Evolutionary conservation across 2,888 invertebrate species (phyloP).

Genomic region (Melangyna quadrimaculata): DNA sequence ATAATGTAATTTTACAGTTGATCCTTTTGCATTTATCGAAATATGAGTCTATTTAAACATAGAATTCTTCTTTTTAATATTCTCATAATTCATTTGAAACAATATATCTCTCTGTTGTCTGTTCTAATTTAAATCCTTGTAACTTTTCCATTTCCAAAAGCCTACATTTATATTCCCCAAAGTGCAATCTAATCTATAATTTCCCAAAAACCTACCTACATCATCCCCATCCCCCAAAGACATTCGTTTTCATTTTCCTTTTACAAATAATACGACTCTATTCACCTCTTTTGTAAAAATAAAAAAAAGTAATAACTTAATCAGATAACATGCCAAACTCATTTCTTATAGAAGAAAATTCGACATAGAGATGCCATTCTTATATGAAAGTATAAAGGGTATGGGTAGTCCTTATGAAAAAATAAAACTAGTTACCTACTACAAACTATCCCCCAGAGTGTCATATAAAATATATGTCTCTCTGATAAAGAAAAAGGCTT

Average conservation of each 20-base stretch:
- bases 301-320: conserved; percentile 18
- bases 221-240: conserved; percentile 10
- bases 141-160: conserved; percentile 8
- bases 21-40: conserved; percentile 1
- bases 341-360: conserved; percentile 28
- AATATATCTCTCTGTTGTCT: conserved; percentile 8
- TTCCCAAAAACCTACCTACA: neutral
- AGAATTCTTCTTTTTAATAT: neutral
- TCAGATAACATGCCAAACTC: conserved; percentile 51
- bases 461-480: conserved; percentile 48
- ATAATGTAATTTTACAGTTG: neutral
- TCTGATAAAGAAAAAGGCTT: conserved; percentile 27
- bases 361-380: conserved; percentile 5
- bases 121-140: conserved; percentile 17
- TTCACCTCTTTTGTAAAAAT: neutral
- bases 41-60: neutral
- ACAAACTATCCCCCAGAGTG: conserved; percentile 60
- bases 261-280: conserved; percentile 21
- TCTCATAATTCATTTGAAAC: conserved; percentile 4
- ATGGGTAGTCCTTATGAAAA: neutral
- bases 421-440: conserved; percentile 3
- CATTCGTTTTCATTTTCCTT: conserved; percentile 53
- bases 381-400: too few species aligned
- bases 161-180: conserved; percentile 22
- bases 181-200: conserved; percentile 42